Conservation (phyloP, 2,113 vertebrate species). For the Lonchura striata region DNA sequence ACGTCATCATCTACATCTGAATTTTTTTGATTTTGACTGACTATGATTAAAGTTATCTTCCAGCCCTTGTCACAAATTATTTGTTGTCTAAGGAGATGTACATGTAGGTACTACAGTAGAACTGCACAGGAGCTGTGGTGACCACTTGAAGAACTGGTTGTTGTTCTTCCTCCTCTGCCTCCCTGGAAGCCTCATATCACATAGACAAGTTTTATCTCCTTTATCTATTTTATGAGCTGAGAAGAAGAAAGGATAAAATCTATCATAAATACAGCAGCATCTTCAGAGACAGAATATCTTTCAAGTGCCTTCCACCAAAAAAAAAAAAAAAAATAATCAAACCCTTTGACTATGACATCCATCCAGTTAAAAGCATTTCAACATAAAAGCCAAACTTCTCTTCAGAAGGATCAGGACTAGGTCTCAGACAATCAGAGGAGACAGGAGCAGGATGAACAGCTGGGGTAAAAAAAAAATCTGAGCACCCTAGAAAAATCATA, state of each 20-base stretch:
- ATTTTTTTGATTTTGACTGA: not conserved
- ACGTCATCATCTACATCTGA: not conserved
- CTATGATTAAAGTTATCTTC: not conserved
- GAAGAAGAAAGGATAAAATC: not conserved
- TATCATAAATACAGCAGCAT: not conserved
- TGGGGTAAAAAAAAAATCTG: not conserved
- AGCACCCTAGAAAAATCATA: not conserved
- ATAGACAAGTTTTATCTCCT: not conserved
- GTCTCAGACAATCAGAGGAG: not conserved
- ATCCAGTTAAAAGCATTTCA: not conserved
- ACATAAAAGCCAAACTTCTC: not conserved
- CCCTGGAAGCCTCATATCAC: not conserved
- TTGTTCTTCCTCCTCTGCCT: not conserved
- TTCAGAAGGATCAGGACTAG: rapidly evolving
- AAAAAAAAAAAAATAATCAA: too few species aligned
- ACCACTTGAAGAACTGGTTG: not conserved
- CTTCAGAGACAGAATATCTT: not conserved
- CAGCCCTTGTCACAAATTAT: not conserved
- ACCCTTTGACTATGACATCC: not conserved
- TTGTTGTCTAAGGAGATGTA: not conserved
- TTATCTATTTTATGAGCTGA: not conserved
- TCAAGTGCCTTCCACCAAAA: not conserved
- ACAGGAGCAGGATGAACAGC: not conserved
- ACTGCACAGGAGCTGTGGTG: rapidly evolving
- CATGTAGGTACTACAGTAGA: rapidly evolving